Evolutionary conservation across 2,113 vertebrate genomes (phyloP), one percentile per base, ranked within the genome.

Genomic region (Aythya baeri): DNA sequence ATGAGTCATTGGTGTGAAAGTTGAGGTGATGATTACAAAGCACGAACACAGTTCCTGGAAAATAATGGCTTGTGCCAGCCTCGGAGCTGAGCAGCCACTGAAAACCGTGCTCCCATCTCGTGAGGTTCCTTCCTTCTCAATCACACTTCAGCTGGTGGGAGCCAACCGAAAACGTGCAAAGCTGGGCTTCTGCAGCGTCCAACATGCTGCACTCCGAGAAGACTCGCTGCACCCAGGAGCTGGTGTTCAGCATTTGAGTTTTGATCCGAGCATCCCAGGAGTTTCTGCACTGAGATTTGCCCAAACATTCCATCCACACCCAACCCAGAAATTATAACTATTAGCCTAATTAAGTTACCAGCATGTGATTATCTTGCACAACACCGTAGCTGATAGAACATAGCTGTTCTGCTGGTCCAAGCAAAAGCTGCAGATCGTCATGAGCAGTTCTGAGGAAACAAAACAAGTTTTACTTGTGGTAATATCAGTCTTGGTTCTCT

Each of bases 1-100:
- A 27, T 57, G 91, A 93, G 61, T 75, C 77, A 63, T 7, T 79
- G 77, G 74, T 78, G 66, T 1, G 8, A 17, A 23, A 7, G 21
- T 6, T 26, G 38, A 84, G 92, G 83, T 14, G 83, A 20, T 29
- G 74, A 72, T 82, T 84, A 3, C 54, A 82, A 66, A 65, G 43
- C 73, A 31, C 4, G 25, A 66, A 7, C 61, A 29, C 15, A 3
- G 26, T 6, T 22, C 75, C 54, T 68, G 84, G 83, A 41, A 92
- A 84, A 86, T 11, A 25, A 0, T 1, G 8, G 25, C 12, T 72
- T 58, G 32, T 92, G 89, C 74, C 78, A 85, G 70, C 58, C 6
- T 2, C 71, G 5, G 74, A n/a, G 58, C 27, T 49, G 83, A n/a
- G 21, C 43, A 8, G 5, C 0, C 2, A 13, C 1, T 55, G 81